Evolutionary conservation across 2,113 vertebrate genomes (phyloP).

Genomic region (Pachycephala philippinensis): DNA sequence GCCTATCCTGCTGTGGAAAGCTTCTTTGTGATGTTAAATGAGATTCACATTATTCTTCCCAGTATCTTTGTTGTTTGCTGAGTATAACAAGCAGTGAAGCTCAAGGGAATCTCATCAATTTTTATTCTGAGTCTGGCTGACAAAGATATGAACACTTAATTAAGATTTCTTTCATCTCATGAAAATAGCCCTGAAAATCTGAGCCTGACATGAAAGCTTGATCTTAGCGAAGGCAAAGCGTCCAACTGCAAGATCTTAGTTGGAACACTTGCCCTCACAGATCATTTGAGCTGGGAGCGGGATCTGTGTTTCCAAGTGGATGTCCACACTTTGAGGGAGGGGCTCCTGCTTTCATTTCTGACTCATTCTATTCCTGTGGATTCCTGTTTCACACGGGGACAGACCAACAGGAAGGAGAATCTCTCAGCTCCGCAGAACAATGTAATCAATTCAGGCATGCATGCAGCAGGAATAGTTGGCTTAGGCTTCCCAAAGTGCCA

Average conservation of each 20-base stretch:
- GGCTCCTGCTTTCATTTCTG: neutral
- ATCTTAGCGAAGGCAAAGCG: neutral
- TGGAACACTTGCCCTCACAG: neutral
- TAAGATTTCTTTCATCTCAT: slow-evolving; percentile 36
- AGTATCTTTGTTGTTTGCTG: slow-evolving; percentile 18
- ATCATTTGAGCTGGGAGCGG: neutral
- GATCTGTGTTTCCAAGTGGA: neutral
- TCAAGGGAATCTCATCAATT: neutral
- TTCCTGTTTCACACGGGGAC: neutral
- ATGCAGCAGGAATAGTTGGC: neutral
- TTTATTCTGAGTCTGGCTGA: slow-evolving; percentile 34
- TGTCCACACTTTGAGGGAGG: neutral
- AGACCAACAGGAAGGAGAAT: neutral
- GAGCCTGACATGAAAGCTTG: neutral
- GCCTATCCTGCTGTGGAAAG: neutral
- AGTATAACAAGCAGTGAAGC: neutral
- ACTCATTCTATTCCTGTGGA: neutral
- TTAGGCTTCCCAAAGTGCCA: neutral
- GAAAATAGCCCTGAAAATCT: slow-evolving; percentile 1
- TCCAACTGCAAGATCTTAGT: neutral
- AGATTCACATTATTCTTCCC: slow-evolving; percentile 11
- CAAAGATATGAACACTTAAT: slow-evolving; percentile 44
- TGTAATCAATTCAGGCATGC: neutral
- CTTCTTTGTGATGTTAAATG: slow-evolving; percentile 37
- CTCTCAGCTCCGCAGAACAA: neutral